phyloP scores from a whole-genome alignment of 92 coral and sea anemone genomes.

The Siderastrea radians region DNA sequence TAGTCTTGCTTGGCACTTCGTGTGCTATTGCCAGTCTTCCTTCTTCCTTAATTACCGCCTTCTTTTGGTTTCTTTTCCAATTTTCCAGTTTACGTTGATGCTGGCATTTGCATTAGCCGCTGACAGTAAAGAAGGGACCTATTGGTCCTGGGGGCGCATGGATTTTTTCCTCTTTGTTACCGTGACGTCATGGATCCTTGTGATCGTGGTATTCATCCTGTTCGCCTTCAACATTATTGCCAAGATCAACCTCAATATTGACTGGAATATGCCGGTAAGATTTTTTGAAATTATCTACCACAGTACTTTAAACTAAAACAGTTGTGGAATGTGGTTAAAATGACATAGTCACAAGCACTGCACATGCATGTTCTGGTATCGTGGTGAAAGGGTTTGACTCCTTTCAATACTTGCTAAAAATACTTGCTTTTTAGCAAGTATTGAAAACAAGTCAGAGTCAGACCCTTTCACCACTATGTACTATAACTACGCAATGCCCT shows the following conservation, averaged over 20 bases:
- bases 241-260: slow-evolving; percentile 69
- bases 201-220: slow-evolving; percentile 77
- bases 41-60: neutral
- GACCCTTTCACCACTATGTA: too few relatives aligned
- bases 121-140: neutral
- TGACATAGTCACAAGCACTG: too few relatives aligned
- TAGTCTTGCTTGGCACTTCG: too few relatives aligned
- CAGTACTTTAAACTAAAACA: too few relatives aligned
- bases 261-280: slow-evolving; percentile 87
- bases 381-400: too few relatives aligned
- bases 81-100: slow-evolving; percentile 27
- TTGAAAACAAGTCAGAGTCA: too few relatives aligned
- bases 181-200: slow-evolving; percentile 88
- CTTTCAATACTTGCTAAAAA: too few relatives aligned
- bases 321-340: too few relatives aligned
- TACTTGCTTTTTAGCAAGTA: too few relatives aligned
- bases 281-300: neutral
- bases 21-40: too few relatives aligned
- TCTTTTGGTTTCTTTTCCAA: neutral
- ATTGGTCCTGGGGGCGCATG: slow-evolving; percentile 60
- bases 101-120: slow-evolving; percentile 30
- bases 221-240: slow-evolving; percentile 66
- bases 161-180: slow-evolving; percentile 93
- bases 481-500: too few relatives aligned
- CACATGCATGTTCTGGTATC: too few relatives aligned